Percentiles rank a stretch among this genome's conserved stretches.
Evolutionary conservation across 2,888 invertebrate species (phyloP).

Genomic region (Drosophila melanosoma): DNA sequence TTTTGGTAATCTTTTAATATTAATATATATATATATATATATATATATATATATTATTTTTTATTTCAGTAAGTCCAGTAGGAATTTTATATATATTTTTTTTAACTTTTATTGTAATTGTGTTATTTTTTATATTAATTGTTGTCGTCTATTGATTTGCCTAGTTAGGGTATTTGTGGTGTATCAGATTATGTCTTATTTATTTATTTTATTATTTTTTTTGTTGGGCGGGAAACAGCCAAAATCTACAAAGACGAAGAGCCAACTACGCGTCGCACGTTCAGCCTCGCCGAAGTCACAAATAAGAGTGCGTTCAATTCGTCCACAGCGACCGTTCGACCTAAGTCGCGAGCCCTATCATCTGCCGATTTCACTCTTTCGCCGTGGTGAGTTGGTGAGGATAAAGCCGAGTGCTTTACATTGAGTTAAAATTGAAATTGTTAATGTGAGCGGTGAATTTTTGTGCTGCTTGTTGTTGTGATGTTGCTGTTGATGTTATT

Average conservation of each 20-base stretch:
- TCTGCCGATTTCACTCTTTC: not conserved
- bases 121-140: constrained; percentile 8
- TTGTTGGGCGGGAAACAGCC: constrained; percentile 74
- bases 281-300: constrained; percentile 51
- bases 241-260: constrained; percentile 75
- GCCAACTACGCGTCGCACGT: constrained; percentile 67
- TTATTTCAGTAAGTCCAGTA: constrained; percentile 21
- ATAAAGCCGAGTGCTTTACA: not conserved
- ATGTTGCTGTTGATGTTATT: not conserved
- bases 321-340: not conserved
- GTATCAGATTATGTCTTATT: constrained; percentile 20
- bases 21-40: not conserved
- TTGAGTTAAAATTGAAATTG: constrained; percentile 23
- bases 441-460: constrained; percentile 3
- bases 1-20: constrained; percentile 3
- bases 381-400: constrained; percentile 26
- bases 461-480: not conserved
- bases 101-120: constrained; percentile 29
- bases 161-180: constrained; percentile 18
- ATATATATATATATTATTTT: not conserved
- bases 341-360: not conserved
- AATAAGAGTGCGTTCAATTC: constrained; percentile 31
- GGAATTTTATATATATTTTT: constrained; percentile 21
- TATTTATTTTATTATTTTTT: constrained; percentile 27
- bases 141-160: constrained; percentile 46